These are phyloP conservation scores for Agelas oroides DNA, from an alignment of 37 sponge, comb jelly and placozoan species.

Conservation along the genomic window DNA sequence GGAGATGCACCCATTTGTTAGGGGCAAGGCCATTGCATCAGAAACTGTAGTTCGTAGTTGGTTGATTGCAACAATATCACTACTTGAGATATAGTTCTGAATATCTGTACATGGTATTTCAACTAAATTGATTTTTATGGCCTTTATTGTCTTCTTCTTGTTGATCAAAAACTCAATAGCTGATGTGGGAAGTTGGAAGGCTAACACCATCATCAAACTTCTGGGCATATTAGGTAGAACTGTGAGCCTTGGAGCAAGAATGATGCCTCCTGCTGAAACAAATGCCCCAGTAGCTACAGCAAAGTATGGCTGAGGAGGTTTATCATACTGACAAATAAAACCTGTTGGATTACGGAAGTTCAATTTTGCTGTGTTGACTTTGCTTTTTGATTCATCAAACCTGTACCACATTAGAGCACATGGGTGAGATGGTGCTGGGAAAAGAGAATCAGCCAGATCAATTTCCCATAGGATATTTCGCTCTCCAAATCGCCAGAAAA, in stretches of 20 bases:
- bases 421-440: conserved; percentile 33
- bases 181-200: conserved; percentile 24
- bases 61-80: conserved; percentile 20
- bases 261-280: background rate
- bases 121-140: background rate
- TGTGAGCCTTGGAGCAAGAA: too few species aligned
- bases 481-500: conserved; percentile 53
- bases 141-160: background rate
- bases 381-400: background rate
- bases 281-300: conserved; percentile 27
- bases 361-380: background rate
- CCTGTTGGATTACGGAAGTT: conserved; percentile 26
- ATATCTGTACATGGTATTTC: background rate
- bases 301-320: background rate
- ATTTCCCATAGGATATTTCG: conserved; percentile 12
- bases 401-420: conserved; percentile 16
- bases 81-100: background rate
- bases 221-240: conserved; percentile 35
- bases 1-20: background rate
- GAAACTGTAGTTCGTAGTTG: conserved; percentile 20
- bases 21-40: background rate
- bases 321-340: conserved; percentile 11
- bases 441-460: background rate
- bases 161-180: background rate
- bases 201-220: conserved; percentile 25